Evolutionary conservation across 1,140 invertebrate genomes (phyloP).

Genomic region (Pomacea maculata): DNA sequence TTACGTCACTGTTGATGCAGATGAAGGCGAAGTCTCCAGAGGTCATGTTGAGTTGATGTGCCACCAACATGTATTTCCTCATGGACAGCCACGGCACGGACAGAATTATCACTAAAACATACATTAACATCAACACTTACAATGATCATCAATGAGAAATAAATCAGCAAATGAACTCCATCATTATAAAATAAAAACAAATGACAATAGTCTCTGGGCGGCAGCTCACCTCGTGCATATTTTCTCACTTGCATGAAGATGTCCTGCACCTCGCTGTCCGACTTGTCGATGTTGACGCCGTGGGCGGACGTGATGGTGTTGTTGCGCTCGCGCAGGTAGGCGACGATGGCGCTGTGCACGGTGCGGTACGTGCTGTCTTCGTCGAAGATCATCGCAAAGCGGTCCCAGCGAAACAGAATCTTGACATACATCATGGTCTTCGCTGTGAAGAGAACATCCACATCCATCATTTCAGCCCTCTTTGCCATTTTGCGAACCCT

Average conservation of each 20-base stretch:
- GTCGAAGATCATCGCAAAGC: conserved; percentile 50
- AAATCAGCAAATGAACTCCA: no score
- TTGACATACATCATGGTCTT: conserved; percentile 40
- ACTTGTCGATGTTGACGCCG: conserved; percentile 31
- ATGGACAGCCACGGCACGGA: conserved; percentile 81
- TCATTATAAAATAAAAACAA: no score
- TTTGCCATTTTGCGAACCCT: no score
- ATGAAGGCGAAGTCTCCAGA: conserved; percentile 88
- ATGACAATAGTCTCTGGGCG: no score
- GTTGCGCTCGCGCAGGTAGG: conserved; percentile 22
- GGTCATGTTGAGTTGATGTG: conserved; percentile 86
- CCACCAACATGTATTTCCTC: conserved; percentile 86
- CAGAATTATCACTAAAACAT: conserved; percentile 80
- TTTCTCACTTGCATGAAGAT: conserved; percentile 46
- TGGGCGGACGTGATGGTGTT: conserved; percentile 37
- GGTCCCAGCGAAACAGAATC: conserved; percentile 41
- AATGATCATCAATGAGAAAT: no score
- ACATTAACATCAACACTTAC: background rate
- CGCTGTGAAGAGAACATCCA: conserved; percentile 25
- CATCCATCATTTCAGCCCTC: no score
- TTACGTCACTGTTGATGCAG: conserved; percentile 76
- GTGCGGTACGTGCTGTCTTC: conserved; percentile 33
- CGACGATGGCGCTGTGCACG: conserved; percentile 16
- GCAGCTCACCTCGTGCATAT: conserved; percentile 45
- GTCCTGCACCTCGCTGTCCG: conserved; percentile 34